Base-by-base conservation (phyloP, 2,113 vertebrate genomes). In the Tachysurus vachellii region DNA sequence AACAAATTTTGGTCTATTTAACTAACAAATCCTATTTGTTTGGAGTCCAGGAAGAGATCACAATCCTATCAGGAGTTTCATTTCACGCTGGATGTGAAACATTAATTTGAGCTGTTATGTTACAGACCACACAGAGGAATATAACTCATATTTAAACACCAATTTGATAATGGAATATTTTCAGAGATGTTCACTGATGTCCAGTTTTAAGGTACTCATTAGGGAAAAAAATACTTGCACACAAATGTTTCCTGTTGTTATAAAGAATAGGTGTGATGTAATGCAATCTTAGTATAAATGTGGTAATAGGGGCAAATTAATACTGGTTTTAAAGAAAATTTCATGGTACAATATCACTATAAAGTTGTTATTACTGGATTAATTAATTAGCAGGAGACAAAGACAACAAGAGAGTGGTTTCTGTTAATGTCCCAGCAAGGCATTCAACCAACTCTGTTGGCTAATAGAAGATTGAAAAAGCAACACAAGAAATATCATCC, bases 401-500 rank as follows among this genome's bases (percentile, higher is more conserved):
- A 44, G 42, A 64, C 47, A 54, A 54, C 23, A 42, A 50, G 66
- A 71, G 28, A 31, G 76, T 57, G 36, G 50, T 61, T 50, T 73
- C 16, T 57, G 36, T 70, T 75, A 28, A 82, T 36, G 56, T 31
- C 47, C 21, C 36, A 31, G 53, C 42, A 31, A 31, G 80, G 11
- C 56, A 77, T n/a, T 64, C 19, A 19, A 77, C 47, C n/a, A 64
- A 53, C 83, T 26, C 56, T n/a, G 66, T 59, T 54, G 68, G 71
- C 54, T 87, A 88, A 91, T 82, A 80, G 85, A 89, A 76, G 75
- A 81, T 86, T 61, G 31, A 31, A 91, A 89, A 86, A 73, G 68
- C 80, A 88, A 91, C 89, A 76, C 80, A 86, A 89, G 82, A 92
- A 92, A 89, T 87, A 89, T 93, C 92, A 91, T 90, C 84, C 88